Conservation (phyloP, 2,113 vertebrate species). For the Caranx melampygus region DNA sequence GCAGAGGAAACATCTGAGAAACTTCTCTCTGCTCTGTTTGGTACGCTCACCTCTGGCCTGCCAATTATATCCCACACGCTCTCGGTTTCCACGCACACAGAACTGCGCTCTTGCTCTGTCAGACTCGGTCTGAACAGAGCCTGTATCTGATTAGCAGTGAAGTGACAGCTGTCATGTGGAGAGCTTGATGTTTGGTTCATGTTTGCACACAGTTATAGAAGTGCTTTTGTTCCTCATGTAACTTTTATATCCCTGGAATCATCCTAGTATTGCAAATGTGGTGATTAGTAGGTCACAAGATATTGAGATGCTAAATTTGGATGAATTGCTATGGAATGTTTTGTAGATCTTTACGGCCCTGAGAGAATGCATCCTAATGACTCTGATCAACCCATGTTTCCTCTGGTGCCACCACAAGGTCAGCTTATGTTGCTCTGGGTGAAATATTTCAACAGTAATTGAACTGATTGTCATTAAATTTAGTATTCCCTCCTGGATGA, state of each 20-base stretch:
- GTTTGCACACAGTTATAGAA: neutral
- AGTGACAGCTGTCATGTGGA: conserved; percentile 43
- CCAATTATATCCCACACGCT: conserved; percentile 45
- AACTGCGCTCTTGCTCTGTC: conserved; percentile 22
- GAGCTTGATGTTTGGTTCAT: conserved; percentile 9
- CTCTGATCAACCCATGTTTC: neutral
- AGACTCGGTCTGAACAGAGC: conserved; percentile 28
- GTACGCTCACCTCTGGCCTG: neutral
- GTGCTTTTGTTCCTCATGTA: conserved; percentile 22
- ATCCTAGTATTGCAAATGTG: neutral
- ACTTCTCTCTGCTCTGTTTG: neutral
- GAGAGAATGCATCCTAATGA: neutral
- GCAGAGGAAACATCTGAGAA: neutral
- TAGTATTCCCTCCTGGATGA: neutral
- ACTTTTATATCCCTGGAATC: conserved; percentile 7
- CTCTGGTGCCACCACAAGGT: neutral
- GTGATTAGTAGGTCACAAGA: neutral
- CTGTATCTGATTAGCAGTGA: conserved; percentile 35
- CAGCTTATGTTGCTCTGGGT: neutral
- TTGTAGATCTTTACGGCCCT: neutral
- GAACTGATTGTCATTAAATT: neutral
- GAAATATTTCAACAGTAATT: neutral
- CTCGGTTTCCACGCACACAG: conserved; percentile 40
- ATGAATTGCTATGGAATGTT: neutral
- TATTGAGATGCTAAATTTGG: neutral